Evolutionary conservation across 2,797 vertebrate genomes (phyloP), one percentile per base, ranked within the genome.

Genomic region (Phoebastria nigripes): DNA sequence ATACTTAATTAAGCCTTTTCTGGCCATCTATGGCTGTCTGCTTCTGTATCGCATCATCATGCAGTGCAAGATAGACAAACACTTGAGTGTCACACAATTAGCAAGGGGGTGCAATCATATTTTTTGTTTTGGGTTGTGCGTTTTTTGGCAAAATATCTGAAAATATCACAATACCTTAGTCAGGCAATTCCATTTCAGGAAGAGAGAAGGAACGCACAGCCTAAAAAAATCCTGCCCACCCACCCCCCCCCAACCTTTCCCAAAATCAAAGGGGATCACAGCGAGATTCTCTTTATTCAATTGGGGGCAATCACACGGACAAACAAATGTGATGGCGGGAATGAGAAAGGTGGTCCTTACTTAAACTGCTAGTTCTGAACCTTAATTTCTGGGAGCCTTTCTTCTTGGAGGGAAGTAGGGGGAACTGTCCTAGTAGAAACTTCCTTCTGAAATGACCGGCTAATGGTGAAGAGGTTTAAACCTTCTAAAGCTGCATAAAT

Each of bases 151-250:
- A 84, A 97, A 95, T 85, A 97, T 78, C 94, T 85, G 63, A 88
- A 97, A 96, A 96, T 91, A 97, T 80, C 85, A 89, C 47, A 96
- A 89, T 94, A 96, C 95, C 91, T 95, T 97, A 90, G 96, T 90
- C 26, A 90, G 93, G 58, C 69, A 28, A 96, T 82, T 91, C 73
- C 93, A 97, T 95, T 97, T 93, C 95, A 94, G 87, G 94, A 97
- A 96, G 85, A 84, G 15, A 91, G 35, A 94, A 95, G 37, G 31
- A 76, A 91, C 0, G 0, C 0, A 1, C 2, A 33, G 12, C 8
- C 73, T 33, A 67, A 91, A 89, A 85, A 76, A 82, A 51, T n/a
- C 11, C 31, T 63, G 74, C 16, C 35, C 35, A 35, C 35, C 35
- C 35, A 35, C 26, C 21, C 56, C 24, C 8, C 46, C 41, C 5